phyloP scores from a whole-genome alignment of 2,888 invertebrate species.

The Linnaemya vulpina region DNA sequence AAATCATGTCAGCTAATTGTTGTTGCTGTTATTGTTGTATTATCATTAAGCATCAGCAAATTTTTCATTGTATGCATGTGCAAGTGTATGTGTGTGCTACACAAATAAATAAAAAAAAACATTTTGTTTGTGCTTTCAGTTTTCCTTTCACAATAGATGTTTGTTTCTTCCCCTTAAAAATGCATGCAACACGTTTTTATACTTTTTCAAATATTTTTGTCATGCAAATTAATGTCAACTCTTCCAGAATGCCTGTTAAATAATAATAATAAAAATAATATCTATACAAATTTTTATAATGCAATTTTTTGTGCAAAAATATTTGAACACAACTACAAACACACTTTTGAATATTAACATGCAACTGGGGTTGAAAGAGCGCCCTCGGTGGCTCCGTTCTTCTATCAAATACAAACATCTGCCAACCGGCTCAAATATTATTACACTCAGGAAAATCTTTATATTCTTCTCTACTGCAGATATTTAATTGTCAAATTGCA shows the following conservation, averaged over 20 bases:
- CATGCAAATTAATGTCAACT: slow-evolving; percentile 69
- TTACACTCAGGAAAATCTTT: slow-evolving; percentile 26
- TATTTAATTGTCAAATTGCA: slow-evolving; percentile 44
- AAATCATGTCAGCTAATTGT: slow-evolving; percentile 70
- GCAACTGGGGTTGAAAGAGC: slow-evolving; percentile 66
- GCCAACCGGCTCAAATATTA: slow-evolving; percentile 32
- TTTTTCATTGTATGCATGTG: slow-evolving; percentile 6
- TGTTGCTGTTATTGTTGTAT: slow-evolving; percentile 57
- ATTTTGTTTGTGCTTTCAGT: slow-evolving; percentile 39
- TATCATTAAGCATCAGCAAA: slow-evolving; percentile 59
- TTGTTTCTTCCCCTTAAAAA: slow-evolving; percentile 14
- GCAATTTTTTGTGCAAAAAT: slow-evolving; percentile 64
- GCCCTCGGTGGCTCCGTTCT: slow-evolving; percentile 7
- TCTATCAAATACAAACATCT: slow-evolving; percentile 29
- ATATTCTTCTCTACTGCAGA: slow-evolving; percentile 10
- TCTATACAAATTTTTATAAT: slow-evolving; percentile 48
- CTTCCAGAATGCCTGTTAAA: slow-evolving; percentile 44
- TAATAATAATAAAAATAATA: slow-evolving; percentile 57
- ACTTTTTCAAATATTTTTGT: slow-evolving; percentile 42
- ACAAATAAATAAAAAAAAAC: not conserved
- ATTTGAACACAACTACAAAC: slow-evolving; percentile 1
- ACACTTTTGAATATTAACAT: slow-evolving; percentile 6
- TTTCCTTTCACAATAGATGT: slow-evolving; percentile 20
- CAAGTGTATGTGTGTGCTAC: not conserved
- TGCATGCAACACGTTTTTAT: slow-evolving; percentile 36